Conservation (phyloP, 2,888 invertebrate species). For the Sphecodes monilicornis region DNA sequence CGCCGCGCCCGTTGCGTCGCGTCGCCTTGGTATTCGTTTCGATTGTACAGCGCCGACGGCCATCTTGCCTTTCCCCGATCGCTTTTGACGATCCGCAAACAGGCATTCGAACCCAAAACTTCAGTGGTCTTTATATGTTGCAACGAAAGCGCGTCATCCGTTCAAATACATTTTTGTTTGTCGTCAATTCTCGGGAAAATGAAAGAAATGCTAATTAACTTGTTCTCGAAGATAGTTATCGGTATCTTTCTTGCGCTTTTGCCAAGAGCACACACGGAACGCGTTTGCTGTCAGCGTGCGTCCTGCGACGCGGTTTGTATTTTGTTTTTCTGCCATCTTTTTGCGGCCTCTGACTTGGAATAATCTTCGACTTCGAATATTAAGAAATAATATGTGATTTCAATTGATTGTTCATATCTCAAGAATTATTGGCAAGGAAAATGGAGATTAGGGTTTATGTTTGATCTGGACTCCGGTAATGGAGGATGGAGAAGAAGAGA, state of each 20-base stretch:
- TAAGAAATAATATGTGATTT: too few relatives aligned
- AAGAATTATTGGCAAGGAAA: neutral
- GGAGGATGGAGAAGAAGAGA: slow-evolving; percentile 31
- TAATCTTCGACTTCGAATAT: too few relatives aligned
- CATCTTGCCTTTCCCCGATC: neutral
- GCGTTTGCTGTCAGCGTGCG: neutral
- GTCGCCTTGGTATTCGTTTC: neutral
- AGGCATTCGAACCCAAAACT: neutral
- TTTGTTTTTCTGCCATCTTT: neutral
- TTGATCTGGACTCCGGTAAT: neutral
- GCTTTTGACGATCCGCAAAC: neutral
- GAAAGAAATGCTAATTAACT: neutral
- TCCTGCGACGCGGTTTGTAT: neutral
- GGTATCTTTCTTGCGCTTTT: neutral
- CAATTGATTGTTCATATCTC: neutral
- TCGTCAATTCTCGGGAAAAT: neutral
- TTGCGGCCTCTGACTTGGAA: too few relatives aligned
- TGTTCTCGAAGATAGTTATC: neutral
- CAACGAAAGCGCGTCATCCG: neutral
- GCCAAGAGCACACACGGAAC: neutral
- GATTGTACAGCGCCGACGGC: neutral
- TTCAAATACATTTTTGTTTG: neutral
- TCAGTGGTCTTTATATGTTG: neutral
- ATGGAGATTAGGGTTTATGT: neutral
- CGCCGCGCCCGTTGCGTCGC: neutral